These are phyloP conservation scores for Ischnura elegans DNA, from an alignment of 2,888 invertebrate genomes.

Conservation along the genomic window DNA sequence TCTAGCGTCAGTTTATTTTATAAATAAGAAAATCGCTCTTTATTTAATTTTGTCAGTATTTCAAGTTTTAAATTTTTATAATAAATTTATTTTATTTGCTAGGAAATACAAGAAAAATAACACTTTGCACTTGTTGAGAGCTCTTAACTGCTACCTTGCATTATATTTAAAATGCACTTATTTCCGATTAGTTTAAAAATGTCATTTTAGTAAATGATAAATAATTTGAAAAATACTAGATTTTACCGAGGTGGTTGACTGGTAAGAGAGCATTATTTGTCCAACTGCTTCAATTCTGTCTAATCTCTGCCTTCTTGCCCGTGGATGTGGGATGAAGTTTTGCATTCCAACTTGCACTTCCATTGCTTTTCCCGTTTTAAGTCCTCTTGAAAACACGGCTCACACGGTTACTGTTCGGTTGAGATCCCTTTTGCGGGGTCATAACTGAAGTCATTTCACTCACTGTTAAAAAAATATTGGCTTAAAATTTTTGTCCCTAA, in stretches of 20 bases:
- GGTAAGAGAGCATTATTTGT: not conserved
- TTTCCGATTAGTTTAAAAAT: not conserved
- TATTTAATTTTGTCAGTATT: too few relatives aligned
- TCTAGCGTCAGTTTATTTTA: too few relatives aligned
- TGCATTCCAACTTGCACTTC: not conserved
- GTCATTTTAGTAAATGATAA: not conserved
- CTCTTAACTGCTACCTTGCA: not conserved
- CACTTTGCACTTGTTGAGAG: not conserved
- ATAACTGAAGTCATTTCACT: not conserved
- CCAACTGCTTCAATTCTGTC: not conserved
- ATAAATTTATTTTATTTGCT: not conserved
- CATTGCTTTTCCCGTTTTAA: not conserved
- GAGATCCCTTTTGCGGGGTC: not conserved
- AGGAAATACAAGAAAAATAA: conserved; percentile 3
- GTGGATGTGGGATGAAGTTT: not conserved
- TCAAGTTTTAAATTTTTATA: not conserved
- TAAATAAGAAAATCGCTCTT: too few relatives aligned
- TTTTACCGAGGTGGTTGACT: not conserved
- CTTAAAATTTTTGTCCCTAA: not conserved
- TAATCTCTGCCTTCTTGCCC: not conserved
- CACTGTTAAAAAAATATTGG: not conserved
- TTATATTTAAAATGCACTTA: not conserved
- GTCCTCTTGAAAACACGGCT: not conserved
- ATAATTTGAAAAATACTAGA: not conserved
- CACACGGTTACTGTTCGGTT: not conserved